Evolutionary conservation across 2,797 vertebrate genomes (phyloP).

Genomic region (Lerista edwardsae): DNA sequence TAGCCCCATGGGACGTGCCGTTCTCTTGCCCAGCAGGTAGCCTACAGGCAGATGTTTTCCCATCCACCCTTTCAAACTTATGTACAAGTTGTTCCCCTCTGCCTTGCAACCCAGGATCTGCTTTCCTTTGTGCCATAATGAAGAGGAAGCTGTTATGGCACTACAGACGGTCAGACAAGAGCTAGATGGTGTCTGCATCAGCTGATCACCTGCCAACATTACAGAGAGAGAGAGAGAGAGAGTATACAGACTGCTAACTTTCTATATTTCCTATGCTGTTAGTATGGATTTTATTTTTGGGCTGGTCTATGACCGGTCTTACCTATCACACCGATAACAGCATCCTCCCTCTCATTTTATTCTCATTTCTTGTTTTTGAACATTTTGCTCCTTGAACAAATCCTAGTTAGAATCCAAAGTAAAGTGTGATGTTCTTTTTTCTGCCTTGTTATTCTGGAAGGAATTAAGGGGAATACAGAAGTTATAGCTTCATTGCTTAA

Average conservation of each 20-base stretch:
- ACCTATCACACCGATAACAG: no score
- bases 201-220: conserved; percentile 24
- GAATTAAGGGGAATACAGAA: not conserved
- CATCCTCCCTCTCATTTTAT: not conserved
- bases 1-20: not conserved
- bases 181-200: conserved; percentile 42
- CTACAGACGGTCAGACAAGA: conserved; percentile 18
- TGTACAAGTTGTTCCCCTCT: not conserved
- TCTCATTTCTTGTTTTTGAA: conserved; percentile 46
- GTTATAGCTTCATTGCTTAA: not conserved
- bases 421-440: conserved; percentile 36
- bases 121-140: not conserved
- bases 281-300: no score
- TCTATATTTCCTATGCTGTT: no score
- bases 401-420: conserved; percentile 44
- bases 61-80: fast-evolving
- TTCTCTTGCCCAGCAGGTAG: not conserved
- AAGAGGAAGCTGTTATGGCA: not conserved
- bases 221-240: not conserved
- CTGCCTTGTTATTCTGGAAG: conserved; percentile 3
- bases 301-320: no score
- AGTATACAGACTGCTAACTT: not conserved
- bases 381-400: conserved; percentile 40
- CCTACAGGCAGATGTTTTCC: not conserved
- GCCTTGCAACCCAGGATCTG: no score